A percentile compares a stretch with the other conserved stretches of the same genome.
Evolutionary conservation across 2,797 vertebrate genomes (phyloP).

Genomic region (Gastrophryne carolinensis): DNA sequence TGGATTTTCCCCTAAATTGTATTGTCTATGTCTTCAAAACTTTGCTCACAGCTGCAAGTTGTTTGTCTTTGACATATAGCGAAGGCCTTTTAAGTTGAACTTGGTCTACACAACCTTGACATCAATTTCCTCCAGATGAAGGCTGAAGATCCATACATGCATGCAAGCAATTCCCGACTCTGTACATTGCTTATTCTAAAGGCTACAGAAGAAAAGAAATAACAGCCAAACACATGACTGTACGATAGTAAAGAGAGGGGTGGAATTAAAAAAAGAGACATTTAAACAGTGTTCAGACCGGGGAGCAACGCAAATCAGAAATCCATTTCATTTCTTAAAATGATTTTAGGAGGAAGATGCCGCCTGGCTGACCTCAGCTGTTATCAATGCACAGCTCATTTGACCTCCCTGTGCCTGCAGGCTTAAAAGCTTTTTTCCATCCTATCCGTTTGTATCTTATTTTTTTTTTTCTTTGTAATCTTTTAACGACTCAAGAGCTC

Average conservation of each 20-base stretch:
- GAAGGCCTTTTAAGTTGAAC: neutral
- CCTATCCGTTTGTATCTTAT: constrained; percentile 52
- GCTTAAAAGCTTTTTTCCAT: constrained; percentile 56
- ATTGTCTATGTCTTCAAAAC: no score
- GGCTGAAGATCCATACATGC: neutral
- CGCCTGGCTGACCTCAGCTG: constrained; percentile 53
- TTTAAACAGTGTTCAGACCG: constrained; percentile 7
- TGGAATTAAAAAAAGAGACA: neutral
- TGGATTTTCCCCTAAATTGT: no score
- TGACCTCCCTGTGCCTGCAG: constrained; percentile 55
- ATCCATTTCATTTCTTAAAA: constrained; percentile 52
- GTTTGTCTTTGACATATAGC: no score
- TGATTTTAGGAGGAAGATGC: constrained; percentile 27
- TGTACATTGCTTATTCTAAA: neutral
- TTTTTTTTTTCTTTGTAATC: constrained; percentile 59
- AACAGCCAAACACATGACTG: neutral
- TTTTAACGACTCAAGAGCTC: constrained; percentile 61
- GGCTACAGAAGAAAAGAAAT: constrained; percentile 1
- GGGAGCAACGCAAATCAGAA: constrained; percentile 34
- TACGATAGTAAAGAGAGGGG: neutral
- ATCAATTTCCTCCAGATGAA: neutral
- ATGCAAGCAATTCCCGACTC: neutral
- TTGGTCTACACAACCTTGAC: neutral
- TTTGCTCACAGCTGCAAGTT: neutral
- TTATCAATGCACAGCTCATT: constrained; percentile 53